phyloP scores from a whole-genome alignment of 2,888 invertebrate genomes.

The Kuschelorhynchus macadamiae region DNA sequence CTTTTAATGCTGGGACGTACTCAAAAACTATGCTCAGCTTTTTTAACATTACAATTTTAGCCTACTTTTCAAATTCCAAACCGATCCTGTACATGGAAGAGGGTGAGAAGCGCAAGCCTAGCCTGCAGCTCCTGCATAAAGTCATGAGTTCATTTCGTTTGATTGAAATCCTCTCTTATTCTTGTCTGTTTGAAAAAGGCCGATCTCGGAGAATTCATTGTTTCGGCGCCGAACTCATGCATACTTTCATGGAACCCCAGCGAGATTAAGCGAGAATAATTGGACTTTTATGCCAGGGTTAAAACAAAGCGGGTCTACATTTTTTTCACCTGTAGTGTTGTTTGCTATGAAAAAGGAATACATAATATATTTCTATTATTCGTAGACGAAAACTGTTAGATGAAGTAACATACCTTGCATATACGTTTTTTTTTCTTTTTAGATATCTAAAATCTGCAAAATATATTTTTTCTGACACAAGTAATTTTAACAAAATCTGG shows the following conservation, averaged over 20 bases:
- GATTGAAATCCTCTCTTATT: conserved; percentile 71
- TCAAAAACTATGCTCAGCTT: no score
- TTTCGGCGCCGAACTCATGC: conserved; percentile 67
- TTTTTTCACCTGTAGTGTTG: conserved; percentile 14
- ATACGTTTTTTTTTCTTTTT: no score
- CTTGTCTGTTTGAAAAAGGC: conserved; percentile 63
- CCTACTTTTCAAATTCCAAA: no score
- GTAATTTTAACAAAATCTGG: no score
- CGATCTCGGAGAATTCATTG: conserved; percentile 63
- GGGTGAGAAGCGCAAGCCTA: conserved; percentile 32
- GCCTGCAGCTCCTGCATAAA: conserved; percentile 69
- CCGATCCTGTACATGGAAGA: no score
- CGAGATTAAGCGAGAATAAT: conserved; percentile 46
- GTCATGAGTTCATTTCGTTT: conserved; percentile 71
- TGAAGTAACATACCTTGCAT: no score
- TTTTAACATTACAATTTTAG: no score
- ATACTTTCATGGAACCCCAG: conserved; percentile 65
- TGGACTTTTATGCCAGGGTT: conserved; percentile 49
- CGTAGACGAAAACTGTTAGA: no score
- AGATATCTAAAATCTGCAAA: no score
- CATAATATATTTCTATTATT: no score
- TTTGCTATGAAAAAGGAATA: background rate
- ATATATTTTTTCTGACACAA: no score
- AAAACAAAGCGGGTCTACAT: conserved; percentile 38
- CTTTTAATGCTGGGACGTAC: no score